Evolutionary conservation across 2,888 invertebrate species (phyloP), one percentile per base, ranked within the genome.

Genomic region (Elegia similella): DNA sequence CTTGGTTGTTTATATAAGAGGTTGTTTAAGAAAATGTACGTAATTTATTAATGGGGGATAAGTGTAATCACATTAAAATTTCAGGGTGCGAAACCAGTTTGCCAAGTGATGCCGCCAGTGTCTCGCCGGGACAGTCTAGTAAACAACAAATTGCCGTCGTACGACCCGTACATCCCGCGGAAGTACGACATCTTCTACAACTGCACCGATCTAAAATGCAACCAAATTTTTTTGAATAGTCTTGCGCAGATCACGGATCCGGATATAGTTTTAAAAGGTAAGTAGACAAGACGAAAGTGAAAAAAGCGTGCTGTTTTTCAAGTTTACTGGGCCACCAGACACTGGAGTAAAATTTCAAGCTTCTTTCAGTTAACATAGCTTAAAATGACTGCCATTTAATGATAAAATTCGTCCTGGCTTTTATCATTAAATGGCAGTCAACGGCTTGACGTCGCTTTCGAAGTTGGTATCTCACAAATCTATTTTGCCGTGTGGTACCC

Each of bases 101-200:
- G 90, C 64, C 72, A 76, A 62, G 60, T 68, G 5, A 53, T 70
- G n/a, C 58, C 61, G 48, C 68, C 66, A 62, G 57, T 69, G 1
- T 59, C 57, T 58, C 79, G 78, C 44, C 76, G 81, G 57, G 72
- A 57, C 57, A 57, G 60, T 48, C 56, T 52, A 47, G 52, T 59
- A 56, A 67, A 66, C 42, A 61, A 65, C 55, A 66, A n/a, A 7
- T 8, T 72, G 23, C 88, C 88, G 6, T 75, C 76, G n/a, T 78
- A 86, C 59, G 85, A 88, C 62, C 87, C 88, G 5, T 88, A 83
- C 62, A 80, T 90, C 61, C 88, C 90, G 34, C 80, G 82, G 62
- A 59, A 66, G 10, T 69, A 78, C 54, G 55, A 72, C 10, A 47
- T 73, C 23, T 75, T 88, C 57, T 88, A 79, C 61, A 77, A 82